Conservation (phyloP, 2,113 vertebrate species). For the Onychostoma macrolepis region DNA sequence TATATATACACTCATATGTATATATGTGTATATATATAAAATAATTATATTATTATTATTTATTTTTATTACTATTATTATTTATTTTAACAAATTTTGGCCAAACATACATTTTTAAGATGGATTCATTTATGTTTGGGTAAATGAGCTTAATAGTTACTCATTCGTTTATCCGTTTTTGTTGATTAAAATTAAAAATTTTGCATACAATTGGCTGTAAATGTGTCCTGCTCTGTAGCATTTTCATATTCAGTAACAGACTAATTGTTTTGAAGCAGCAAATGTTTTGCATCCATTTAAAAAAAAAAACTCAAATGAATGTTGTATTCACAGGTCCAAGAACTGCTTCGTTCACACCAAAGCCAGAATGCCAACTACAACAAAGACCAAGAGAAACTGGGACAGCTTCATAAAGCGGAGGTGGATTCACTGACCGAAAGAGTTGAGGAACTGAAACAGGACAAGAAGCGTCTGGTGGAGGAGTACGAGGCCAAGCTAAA, state of each 20-base stretch:
- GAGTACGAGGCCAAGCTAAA: constrained; percentile 94
- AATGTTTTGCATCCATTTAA: too few relatives aligned
- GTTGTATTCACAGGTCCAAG: constrained; percentile 76
- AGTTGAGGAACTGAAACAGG: constrained; percentile 88
- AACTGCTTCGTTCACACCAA: constrained; percentile 90
- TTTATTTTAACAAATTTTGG: too few relatives aligned
- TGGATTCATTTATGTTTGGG: background rate
- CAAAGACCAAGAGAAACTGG: constrained; percentile 90
- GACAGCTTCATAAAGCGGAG: constrained; percentile 86
- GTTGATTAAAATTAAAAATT: background rate
- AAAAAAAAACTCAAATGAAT: background rate
- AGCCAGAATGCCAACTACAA: constrained; percentile 86
- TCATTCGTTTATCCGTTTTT: background rate
- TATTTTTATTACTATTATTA: too few relatives aligned
- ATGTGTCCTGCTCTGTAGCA: background rate
- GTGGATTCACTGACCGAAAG: constrained; percentile 85
- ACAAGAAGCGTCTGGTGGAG: constrained; percentile 91
- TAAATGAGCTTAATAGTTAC: background rate
- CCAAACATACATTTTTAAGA: background rate
- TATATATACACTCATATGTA: too few relatives aligned
- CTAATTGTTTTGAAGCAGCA: background rate
- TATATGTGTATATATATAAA: too few relatives aligned
- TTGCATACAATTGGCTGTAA: background rate
- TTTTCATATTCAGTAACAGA: background rate
- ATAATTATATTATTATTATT: too few relatives aligned